phyloP scores from a whole-genome alignment of 2,797 vertebrate genomes.

The Neosilurus mollespiculum region DNA sequence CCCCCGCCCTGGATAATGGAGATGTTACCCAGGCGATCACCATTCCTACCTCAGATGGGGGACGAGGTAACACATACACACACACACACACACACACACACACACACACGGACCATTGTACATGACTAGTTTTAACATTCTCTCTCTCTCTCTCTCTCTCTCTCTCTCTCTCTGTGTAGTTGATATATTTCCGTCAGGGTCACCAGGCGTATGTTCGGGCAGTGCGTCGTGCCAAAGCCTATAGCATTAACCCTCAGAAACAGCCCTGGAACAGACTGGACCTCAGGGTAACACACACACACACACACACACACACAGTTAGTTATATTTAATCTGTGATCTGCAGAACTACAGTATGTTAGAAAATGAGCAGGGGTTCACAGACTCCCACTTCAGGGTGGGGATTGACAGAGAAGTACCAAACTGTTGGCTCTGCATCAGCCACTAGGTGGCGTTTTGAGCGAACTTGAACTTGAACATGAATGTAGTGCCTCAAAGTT shows the following conservation, averaged over 20 bases:
- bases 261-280: conserved; percentile 98
- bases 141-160: background rate
- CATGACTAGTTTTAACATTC: too few relatives aligned
- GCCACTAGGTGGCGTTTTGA: too few relatives aligned
- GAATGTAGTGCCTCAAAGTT: background rate
- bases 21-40: conserved; percentile 87
- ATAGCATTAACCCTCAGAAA: conserved; percentile 94
- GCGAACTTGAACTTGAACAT: too few relatives aligned
- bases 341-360: too few relatives aligned
- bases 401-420: too few relatives aligned
- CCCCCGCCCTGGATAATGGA: conserved; percentile 95
- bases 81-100: background rate
- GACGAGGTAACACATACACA: conserved; percentile 82
- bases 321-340: too few relatives aligned
- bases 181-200: conserved; percentile 97
- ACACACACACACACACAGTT: conserved; percentile 22
- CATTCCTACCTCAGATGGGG: conserved; percentile 98
- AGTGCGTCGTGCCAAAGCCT: conserved; percentile 90
- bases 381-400: too few relatives aligned
- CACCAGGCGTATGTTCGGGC: conserved; percentile 96
- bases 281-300: conserved; percentile 84
- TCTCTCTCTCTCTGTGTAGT: conserved; percentile 69
- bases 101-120: background rate
- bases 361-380: too few relatives aligned
- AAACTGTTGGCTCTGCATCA: too few relatives aligned